Conservation (phyloP, 2,888 invertebrate genomes). For the Ptilodon capucinus region DNA sequence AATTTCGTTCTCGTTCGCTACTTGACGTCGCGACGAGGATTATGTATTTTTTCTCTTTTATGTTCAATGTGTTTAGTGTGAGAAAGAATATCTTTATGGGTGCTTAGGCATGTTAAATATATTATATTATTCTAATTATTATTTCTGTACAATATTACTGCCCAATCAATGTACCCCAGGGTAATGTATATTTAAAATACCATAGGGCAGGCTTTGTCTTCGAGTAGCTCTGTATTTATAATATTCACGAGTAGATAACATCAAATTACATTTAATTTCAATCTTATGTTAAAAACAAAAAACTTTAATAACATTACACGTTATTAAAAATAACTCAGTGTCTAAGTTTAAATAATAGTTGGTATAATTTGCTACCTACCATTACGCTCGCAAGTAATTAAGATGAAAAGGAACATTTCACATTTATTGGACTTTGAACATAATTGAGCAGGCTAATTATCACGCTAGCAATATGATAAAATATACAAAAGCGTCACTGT, state of each 20-base stretch:
- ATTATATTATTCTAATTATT: not conserved
- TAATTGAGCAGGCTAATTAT: slow-evolving; percentile 13
- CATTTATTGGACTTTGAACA: slow-evolving; percentile 5
- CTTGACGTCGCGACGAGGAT: slow-evolving; percentile 47
- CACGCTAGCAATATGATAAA: slow-evolving; percentile 5
- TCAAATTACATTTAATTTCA: not conserved
- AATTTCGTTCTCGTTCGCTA: slow-evolving; percentile 64
- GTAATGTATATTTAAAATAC: not conserved
- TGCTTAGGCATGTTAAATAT: not conserved
- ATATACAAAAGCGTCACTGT: slow-evolving; percentile 4
- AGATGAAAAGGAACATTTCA: slow-evolving; percentile 9
- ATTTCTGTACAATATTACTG: not conserved
- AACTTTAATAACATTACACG: not conserved
- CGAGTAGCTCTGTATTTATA: not conserved
- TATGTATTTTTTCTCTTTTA: slow-evolving; percentile 24
- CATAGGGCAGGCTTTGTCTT: no score
- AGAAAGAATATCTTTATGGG: slow-evolving; percentile 5
- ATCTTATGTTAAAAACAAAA: not conserved
- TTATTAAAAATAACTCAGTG: not conserved
- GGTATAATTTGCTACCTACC: not conserved
- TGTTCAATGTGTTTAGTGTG: slow-evolving; percentile 24
- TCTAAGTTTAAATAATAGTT: not conserved
- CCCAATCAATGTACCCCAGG: not conserved
- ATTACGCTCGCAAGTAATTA: not conserved
- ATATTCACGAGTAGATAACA: not conserved